Conservation (phyloP, 2,888 invertebrate species). For the Podotricha telesiphe region DNA sequence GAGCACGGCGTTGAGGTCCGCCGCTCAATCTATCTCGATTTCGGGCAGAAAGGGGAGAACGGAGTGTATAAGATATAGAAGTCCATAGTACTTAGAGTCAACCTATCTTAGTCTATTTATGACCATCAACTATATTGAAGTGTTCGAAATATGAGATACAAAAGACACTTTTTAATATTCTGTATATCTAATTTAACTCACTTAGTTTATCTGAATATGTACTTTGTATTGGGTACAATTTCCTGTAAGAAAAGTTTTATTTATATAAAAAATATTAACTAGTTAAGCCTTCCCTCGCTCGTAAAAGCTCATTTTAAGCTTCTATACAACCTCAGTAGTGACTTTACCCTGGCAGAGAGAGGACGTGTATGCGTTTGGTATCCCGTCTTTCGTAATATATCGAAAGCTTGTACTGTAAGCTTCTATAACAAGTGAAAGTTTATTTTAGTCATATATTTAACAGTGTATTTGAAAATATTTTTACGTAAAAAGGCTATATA, state of each 20-base stretch:
- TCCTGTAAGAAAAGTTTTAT: conserved; percentile 4
- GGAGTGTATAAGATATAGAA: too few species aligned
- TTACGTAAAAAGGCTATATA: neutral
- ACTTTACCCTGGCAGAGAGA: conserved; percentile 18
- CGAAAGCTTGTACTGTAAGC: neutral
- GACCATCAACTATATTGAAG: too few species aligned
- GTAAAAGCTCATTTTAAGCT: conserved; percentile 1
- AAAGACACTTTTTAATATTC: too few species aligned
- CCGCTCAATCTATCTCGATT: too few species aligned
- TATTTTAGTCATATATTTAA: neutral
- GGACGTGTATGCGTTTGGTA: conserved; percentile 15
- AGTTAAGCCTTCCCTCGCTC: neutral
- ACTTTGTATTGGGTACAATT: too few species aligned
- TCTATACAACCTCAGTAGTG: conserved; percentile 18
- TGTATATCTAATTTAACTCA: too few species aligned
- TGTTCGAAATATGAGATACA: too few species aligned
- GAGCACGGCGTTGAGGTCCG: too few species aligned
- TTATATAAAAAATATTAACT: neutral
- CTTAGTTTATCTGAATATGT: too few species aligned
- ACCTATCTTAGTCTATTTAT: too few species aligned
- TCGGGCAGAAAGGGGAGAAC: too few species aligned
- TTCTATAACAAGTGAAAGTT: conserved; percentile 7
- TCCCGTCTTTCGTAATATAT: neutral
- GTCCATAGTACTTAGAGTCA: too few species aligned
- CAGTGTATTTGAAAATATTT: neutral